Evolutionary conservation across 2,888 invertebrate genomes (phyloP).

Genomic region (Thymelicus lineola): DNA sequence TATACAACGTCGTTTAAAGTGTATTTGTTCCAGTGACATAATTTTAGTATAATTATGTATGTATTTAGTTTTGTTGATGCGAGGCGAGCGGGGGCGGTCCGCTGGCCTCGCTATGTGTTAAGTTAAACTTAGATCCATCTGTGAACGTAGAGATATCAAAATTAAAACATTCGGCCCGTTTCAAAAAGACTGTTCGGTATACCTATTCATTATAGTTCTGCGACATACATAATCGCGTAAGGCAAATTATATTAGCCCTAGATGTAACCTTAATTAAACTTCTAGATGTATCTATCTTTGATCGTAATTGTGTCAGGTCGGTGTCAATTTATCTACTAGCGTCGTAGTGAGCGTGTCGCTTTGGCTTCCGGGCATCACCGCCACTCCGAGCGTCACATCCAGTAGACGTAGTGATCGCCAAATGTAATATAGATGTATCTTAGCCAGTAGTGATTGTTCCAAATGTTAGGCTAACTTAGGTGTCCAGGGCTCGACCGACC

Average conservation of each 20-base stretch:
- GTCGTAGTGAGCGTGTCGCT: constrained; percentile 64
- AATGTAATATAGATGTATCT: constrained; percentile 82
- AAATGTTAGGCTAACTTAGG: constrained; percentile 82
- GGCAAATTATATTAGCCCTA: constrained; percentile 70
- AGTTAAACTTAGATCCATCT: constrained; percentile 72
- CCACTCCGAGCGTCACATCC: constrained; percentile 65
- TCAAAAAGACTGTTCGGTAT: constrained; percentile 89
- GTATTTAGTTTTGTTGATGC: constrained; percentile 39
- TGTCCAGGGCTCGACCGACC: constrained; percentile 63
- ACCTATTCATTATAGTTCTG: constrained; percentile 83
- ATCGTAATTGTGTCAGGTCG: constrained; percentile 63
- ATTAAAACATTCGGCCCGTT: constrained; percentile 88
- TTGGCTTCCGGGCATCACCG: constrained; percentile 51
- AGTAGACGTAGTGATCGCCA: constrained; percentile 82
- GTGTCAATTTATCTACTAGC: constrained; percentile 70
- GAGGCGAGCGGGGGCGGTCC: constrained; percentile 36
- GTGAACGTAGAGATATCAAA: constrained; percentile 79
- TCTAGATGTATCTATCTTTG: constrained; percentile 56
- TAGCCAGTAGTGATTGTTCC: constrained; percentile 83
- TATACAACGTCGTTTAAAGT: constrained; percentile 53
- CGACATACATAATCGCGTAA: constrained; percentile 66
- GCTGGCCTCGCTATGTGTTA: constrained; percentile 50
- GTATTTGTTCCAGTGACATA: constrained; percentile 59
- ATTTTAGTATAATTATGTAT: constrained; percentile 52
- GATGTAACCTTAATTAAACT: constrained; percentile 65